Conservation (phyloP, 2,888 invertebrate species). For the Andrena bicolor region DNA sequence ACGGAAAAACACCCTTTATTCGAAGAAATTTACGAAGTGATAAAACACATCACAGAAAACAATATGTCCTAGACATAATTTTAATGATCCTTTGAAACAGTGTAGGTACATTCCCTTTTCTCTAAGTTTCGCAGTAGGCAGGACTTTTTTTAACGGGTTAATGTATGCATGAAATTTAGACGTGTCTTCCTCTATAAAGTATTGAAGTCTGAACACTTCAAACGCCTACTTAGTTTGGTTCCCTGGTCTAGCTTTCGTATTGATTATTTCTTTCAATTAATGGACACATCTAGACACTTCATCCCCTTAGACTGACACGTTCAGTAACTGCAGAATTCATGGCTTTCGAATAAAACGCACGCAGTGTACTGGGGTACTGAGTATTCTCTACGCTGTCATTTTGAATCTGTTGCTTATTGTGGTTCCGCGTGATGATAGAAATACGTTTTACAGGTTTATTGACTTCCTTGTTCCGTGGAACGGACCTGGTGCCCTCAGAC, state of each 20-base stretch:
- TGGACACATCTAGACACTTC: not conserved
- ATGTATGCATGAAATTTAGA: conserved; percentile 20
- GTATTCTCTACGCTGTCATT: not conserved
- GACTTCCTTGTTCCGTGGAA: conserved; percentile 92
- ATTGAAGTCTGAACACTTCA: not conserved
- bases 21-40: no score
- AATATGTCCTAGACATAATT: no score
- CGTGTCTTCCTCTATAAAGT: not conserved
- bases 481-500: conserved; percentile 95
- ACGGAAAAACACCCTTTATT: no score
- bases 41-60: no score
- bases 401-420: not conserved
- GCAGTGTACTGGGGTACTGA: no score
- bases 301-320: not conserved
- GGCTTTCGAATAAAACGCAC: no score
- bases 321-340: not conserved
- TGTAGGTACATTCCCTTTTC: not conserved
- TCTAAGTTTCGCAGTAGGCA: conserved; percentile 41
- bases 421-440: not conserved
- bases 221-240: not conserved
- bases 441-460: conserved; percentile 87
- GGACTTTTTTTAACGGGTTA: conserved; percentile 33
- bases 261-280: not conserved
- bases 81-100: no score
- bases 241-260: not conserved